phyloP scores from a whole-genome alignment of 1,140 invertebrate species.

The Probaryconus sp. region DNA sequence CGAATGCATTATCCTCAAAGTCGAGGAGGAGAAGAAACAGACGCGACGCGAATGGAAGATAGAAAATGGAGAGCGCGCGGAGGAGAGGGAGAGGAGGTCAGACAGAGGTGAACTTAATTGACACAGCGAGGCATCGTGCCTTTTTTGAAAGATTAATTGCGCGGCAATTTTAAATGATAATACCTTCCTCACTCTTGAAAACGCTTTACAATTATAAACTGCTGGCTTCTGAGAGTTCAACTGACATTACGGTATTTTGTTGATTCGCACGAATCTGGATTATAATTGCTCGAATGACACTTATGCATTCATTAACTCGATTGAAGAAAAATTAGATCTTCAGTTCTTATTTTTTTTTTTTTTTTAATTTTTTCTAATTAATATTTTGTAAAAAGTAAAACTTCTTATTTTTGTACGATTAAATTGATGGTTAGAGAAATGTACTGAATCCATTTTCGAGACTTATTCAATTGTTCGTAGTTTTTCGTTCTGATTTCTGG shows the following conservation, averaged over 20 bases:
- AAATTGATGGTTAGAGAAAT: no score
- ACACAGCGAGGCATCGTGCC: conserved; percentile 25
- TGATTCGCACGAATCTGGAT: conserved; percentile 66
- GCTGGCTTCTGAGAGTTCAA: conserved; percentile 39
- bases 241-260: conserved; percentile 68
- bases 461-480: no score
- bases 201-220: conserved; percentile 42
- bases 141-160: conserved; percentile 70
- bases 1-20: not conserved
- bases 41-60: not conserved
- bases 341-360: no score
- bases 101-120: conserved; percentile 47
- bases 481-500: no score
- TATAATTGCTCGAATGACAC: conserved; percentile 45
- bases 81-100: not conserved
- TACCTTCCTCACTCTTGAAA: conserved; percentile 66
- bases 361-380: no score
- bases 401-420: no score
- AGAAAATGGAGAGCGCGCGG: not conserved
- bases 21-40: conserved; percentile 8
- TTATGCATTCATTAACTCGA: conserved; percentile 46
- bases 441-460: no score
- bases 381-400: no score
- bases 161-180: conserved; percentile 71
- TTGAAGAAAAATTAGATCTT: conserved; percentile 16